Conservation (phyloP, 2,113 vertebrate species). For the Hydrolagus affinis region DNA sequence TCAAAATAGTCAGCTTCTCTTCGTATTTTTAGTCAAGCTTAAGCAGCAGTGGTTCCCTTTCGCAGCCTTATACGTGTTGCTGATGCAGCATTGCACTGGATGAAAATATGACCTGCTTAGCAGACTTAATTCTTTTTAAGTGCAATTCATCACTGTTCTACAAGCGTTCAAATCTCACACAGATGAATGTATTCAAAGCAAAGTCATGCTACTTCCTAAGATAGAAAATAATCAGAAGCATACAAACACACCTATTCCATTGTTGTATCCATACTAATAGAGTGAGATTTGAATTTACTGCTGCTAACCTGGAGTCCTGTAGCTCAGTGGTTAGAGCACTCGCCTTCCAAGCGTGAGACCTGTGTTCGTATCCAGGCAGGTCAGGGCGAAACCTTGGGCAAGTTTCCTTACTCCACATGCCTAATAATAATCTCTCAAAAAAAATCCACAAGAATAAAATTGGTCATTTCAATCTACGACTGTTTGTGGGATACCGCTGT, state of each 20-base stretch:
- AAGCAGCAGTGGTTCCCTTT: neutral
- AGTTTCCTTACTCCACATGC: no score
- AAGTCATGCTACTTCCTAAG: conserved; percentile 4
- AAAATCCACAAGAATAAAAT: no score
- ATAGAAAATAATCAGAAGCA: conserved; percentile 22
- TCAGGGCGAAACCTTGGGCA: no score
- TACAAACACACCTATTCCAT: neutral
- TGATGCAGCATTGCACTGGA: neutral
- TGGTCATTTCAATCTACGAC: no score
- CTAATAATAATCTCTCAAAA: no score
- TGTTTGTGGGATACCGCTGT: no score
- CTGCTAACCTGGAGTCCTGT: no score
- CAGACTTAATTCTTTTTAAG: neutral
- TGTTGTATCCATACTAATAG: conserved; percentile 12
- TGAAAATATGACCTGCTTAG: conserved; percentile 8
- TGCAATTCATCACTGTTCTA: conserved; percentile 14
- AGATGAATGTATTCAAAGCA: conserved; percentile 3
- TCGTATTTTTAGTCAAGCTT: neutral
- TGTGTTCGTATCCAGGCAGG: no score
- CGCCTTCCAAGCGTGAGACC: no score
- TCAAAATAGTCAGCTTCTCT: neutral
- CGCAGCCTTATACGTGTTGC: neutral
- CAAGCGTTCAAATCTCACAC: neutral
- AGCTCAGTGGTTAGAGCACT: no score
- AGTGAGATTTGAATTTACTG: conserved; percentile 26